Evolutionary conservation across 2,113 vertebrate species (phyloP), one percentile per base, ranked within the genome.

Genomic region (Glaucomys volans): DNA sequence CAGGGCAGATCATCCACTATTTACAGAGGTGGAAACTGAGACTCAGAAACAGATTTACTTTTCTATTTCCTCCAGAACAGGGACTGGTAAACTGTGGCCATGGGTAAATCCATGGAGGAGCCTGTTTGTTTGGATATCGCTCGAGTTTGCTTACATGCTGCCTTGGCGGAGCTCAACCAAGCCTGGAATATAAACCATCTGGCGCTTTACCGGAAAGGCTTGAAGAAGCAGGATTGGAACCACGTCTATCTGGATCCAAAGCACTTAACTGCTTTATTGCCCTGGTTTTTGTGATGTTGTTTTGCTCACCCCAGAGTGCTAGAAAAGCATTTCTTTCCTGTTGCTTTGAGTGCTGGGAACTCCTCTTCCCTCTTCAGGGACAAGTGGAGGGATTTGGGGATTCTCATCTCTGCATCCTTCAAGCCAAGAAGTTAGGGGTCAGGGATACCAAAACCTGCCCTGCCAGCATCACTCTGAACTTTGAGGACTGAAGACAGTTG

Each of bases 21-120:
- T 76, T 32, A 72, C 54, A 95, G 64, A 86, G 74, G 28, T 86
- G 74, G 44, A 86, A 86, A 72, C 32, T 62, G 85, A 90, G 37
- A 79, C 54, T 50, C 40, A 85, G 82, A 87, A 57, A 74, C 30
- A 64, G 69, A 82, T 37, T 77, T 66, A 20, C 66, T 91, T 59
- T 93, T 87, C 35, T 20, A 80, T 87, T 90, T 87, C 17, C 67
- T 93, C 35, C 64, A 17, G 40, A 47, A 80, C 22, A 72, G n/a
- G 7, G 47, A 3, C 74, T 66, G 79, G 35, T 24, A 74, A 82
- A 66, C 28, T 24, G 13, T 1, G 47, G 54, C 75, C 0, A 0
- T 47, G 52, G 28, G 57, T 8, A 11, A 54, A 47, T 28, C 52
- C 24, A 71, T 54, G 0, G 1, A 28, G 74, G 28, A 47, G 62